Conservation (phyloP, 1,140 invertebrate genomes). For the Drosophila oshimai region DNA sequence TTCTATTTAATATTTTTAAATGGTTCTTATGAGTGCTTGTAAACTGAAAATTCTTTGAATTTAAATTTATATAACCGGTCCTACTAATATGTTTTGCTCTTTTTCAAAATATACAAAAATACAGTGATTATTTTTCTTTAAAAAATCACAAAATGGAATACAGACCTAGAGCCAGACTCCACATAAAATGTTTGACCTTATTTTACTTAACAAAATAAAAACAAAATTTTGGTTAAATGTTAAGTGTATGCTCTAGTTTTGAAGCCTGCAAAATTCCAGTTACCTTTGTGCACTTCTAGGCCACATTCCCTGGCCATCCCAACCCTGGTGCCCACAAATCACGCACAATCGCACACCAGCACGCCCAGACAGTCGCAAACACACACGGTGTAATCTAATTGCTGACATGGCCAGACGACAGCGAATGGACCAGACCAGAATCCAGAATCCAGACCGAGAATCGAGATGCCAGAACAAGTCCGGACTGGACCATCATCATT, state of each 20-base stretch:
- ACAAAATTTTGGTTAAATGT: not conserved
- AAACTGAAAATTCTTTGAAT: too few relatives aligned
- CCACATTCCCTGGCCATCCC: not conserved
- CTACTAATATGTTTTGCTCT: too few relatives aligned
- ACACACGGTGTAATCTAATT: constrained; percentile 58
- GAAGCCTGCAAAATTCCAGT: rapidly evolving
- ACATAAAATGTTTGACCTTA: too few relatives aligned
- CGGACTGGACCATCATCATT: constrained; percentile 2
- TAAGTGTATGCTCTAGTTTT: not conserved
- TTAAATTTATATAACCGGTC: too few relatives aligned
- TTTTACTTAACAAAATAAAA: too few relatives aligned
- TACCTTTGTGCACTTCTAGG: not conserved
- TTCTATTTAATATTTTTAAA: too few relatives aligned
- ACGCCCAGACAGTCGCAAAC: constrained; percentile 33
- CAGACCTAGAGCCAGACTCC: too few relatives aligned
- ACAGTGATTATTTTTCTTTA: too few relatives aligned
- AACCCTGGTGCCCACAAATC: constrained; percentile 27
- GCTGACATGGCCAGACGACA: constrained; percentile 45
- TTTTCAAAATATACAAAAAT: too few relatives aligned
- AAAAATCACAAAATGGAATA: too few relatives aligned
- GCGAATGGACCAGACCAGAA: constrained; percentile 14
- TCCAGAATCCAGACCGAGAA: constrained; percentile 10
- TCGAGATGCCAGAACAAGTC: constrained; percentile 10
- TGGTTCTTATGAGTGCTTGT: too few relatives aligned
- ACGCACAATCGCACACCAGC: constrained; percentile 36